Evolutionary conservation across 2,113 vertebrate genomes (phyloP).

Genomic region (Pterocles gutturalis): DNA sequence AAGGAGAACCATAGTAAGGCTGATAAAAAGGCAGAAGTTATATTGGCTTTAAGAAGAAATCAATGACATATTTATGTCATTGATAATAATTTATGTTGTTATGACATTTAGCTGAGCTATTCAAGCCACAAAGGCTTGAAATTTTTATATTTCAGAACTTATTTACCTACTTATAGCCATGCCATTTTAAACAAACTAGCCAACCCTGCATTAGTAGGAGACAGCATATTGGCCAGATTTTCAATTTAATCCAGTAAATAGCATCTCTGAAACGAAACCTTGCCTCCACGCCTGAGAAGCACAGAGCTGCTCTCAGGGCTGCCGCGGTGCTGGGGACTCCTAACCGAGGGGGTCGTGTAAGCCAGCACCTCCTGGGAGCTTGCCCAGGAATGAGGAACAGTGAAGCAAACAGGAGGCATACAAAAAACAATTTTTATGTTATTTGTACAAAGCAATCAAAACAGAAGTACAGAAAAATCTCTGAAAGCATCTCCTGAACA

Average conservation of each 20-base stretch:
- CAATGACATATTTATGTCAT: not conserved
- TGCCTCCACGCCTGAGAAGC: fast-evolving
- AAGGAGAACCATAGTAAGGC: not conserved
- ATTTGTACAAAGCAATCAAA: not conserved
- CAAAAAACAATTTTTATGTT: not conserved
- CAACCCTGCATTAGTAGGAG: not conserved
- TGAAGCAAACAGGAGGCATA: not conserved
- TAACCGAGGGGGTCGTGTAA: fast-evolving
- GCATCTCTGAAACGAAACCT: not conserved
- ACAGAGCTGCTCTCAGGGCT: fast-evolving
- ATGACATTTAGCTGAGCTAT: not conserved
- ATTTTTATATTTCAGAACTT: not conserved
- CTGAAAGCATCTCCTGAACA: not conserved
- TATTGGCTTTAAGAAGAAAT: not conserved
- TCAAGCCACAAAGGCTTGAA: not conserved
- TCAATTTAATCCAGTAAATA: not conserved
- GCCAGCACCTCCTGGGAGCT: fast-evolving
- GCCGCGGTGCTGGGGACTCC: not conserved
- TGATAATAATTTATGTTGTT: no score
- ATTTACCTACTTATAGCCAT: not conserved
- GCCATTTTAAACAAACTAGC: not conserved
- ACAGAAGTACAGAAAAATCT: not conserved
- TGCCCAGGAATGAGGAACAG: not conserved
- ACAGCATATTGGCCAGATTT: not conserved
- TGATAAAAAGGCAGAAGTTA: not conserved